Conservation (phyloP, 35 echinoderm and acorn worm genomes). For the Eucidaris tribuloides region DNA sequence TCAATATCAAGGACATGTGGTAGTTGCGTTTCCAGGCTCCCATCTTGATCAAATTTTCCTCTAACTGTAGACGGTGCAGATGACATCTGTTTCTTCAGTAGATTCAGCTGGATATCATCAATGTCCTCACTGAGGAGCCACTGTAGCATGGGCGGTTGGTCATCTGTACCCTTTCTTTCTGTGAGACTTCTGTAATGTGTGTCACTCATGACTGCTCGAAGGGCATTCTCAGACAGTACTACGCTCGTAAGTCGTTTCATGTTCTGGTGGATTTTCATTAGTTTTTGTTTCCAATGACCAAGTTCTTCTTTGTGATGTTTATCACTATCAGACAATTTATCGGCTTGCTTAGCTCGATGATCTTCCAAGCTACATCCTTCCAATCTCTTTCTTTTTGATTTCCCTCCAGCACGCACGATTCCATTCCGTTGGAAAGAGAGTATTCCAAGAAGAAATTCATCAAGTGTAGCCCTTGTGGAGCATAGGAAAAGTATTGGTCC, state of each 20-base stretch:
- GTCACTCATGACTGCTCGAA: constrained; percentile 16
- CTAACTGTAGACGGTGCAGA: background rate
- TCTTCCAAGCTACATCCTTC: constrained; percentile 2
- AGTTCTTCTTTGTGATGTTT: background rate
- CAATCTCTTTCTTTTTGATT: constrained; percentile 4
- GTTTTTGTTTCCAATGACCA: background rate
- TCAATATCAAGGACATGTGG: background rate
- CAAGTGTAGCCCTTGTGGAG: constrained; percentile 83
- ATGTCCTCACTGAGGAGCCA: constrained; percentile 63
- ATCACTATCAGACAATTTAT: background rate
- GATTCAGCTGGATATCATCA: constrained; percentile 56
- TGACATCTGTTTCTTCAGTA: background rate
- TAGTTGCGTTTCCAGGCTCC: background rate
- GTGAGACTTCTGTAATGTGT: constrained; percentile 21
- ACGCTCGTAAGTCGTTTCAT: background rate
- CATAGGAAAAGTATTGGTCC: constrained; percentile 81
- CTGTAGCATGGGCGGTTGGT: background rate
- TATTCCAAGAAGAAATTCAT: constrained; percentile 88
- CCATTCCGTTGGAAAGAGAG: constrained; percentile 46
- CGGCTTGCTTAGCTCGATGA: background rate
- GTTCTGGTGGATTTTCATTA: background rate
- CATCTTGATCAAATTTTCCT: background rate
- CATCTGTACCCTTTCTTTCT: background rate
- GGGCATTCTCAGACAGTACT: background rate
- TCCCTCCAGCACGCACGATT: constrained; percentile 75